These are phyloP conservation scores for Cerastoderma edule DNA, from an alignment of 2,888 invertebrate genomes.

Conservation along the genomic window DNA sequence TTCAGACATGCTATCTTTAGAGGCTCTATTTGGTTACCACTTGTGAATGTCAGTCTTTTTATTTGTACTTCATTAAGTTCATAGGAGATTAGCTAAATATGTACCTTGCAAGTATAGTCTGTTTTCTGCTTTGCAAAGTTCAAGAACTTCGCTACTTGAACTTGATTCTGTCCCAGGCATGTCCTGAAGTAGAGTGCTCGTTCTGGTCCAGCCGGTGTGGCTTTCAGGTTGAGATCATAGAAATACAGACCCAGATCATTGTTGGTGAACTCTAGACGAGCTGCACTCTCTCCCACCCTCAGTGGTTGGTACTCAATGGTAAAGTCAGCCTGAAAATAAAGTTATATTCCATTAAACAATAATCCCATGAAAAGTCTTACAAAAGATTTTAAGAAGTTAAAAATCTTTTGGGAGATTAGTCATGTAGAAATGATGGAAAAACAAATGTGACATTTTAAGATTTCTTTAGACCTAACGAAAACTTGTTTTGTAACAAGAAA, in stretches of 20 bases:
- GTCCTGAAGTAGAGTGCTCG: slow-evolving; percentile 82
- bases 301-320: slow-evolving; percentile 83
- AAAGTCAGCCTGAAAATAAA: slow-evolving; percentile 77
- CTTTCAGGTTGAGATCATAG: slow-evolving; percentile 82
- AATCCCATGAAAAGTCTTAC: too few species aligned
- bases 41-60: too few species aligned
- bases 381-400: too few species aligned
- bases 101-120: slow-evolving; percentile 84
- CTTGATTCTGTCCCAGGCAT: slow-evolving; percentile 79
- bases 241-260: slow-evolving; percentile 82
- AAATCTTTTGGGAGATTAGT: too few species aligned
- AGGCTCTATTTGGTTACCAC: too few species aligned
- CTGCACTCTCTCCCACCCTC: slow-evolving; percentile 79
- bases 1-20: too few species aligned
- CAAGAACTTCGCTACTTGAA: slow-evolving; percentile 81
- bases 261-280: slow-evolving; percentile 81
- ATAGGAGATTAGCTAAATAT: too few species aligned
- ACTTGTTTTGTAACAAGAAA: too few species aligned
- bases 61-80: too few species aligned
- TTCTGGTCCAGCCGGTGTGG: slow-evolving; percentile 82
- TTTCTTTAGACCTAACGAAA: too few species aligned
- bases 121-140: slow-evolving; percentile 84
- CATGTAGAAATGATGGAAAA: too few species aligned
- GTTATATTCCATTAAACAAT: neutral
- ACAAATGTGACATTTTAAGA: too few species aligned